Percentiles rank a stretch among this genome's conserved stretches.
These are phyloP conservation scores for Yponomeuta evonymella DNA, from an alignment of 2,888 invertebrate species.

Conservation along the genomic window DNA sequence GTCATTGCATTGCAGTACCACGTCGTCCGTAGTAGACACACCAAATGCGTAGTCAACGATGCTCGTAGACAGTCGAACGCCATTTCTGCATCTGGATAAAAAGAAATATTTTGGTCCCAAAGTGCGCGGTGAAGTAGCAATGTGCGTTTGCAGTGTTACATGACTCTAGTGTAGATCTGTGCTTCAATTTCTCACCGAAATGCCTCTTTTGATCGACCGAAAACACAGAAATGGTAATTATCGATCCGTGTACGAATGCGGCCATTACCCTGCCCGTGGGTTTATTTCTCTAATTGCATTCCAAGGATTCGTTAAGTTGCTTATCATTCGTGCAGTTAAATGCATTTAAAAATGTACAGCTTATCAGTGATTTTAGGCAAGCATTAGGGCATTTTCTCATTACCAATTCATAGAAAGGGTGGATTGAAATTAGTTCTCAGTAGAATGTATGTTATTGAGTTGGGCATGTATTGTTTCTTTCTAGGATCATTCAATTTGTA, in stretches of 20 bases:
- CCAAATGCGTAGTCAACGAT: constrained; percentile 53
- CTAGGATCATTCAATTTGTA: background rate
- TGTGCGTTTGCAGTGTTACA: constrained; percentile 52
- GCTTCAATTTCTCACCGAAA: constrained; percentile 34
- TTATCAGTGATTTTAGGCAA: no score
- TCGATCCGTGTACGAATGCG: constrained; percentile 51
- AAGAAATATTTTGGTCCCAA: constrained; percentile 25
- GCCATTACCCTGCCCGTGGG: constrained; percentile 43
- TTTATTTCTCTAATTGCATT: background rate
- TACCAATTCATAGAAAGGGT: background rate
- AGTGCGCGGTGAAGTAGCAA: constrained; percentile 36
- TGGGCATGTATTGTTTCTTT: background rate
- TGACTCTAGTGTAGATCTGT: constrained; percentile 31
- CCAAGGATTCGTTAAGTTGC: background rate
- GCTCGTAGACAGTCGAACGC: constrained; percentile 35
- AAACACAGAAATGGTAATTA: constrained; percentile 66
- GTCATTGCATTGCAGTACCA: constrained; percentile 40
- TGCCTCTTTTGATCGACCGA: constrained; percentile 60
- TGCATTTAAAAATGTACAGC: background rate
- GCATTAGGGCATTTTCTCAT: no score
- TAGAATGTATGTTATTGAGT: background rate
- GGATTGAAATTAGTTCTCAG: background rate
- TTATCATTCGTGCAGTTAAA: background rate
- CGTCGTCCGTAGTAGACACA: constrained; percentile 46
- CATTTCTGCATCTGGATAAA: constrained; percentile 36